These are phyloP conservation scores for Acanthaster planci DNA, from an alignment of 35 echinoderm and acorn worm genomes.

Conservation along the genomic window DNA sequence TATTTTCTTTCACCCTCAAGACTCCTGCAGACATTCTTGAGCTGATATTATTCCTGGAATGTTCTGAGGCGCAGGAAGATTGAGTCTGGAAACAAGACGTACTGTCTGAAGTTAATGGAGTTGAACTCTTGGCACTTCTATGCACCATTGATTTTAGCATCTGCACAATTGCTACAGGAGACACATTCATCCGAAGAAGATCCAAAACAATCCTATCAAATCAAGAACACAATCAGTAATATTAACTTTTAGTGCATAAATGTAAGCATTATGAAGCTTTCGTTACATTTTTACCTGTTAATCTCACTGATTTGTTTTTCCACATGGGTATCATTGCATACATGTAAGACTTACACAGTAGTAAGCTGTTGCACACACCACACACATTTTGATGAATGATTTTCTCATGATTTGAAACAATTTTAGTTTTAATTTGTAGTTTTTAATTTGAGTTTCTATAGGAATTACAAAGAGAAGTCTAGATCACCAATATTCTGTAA, in stretches of 20 bases:
- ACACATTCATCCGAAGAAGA: conserved; percentile 76
- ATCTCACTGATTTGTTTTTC: too few species aligned
- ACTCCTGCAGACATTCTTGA: neutral
- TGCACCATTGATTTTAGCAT: conserved; percentile 76
- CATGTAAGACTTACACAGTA: too few species aligned
- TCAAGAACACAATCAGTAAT: neutral
- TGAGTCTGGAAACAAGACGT: neutral
- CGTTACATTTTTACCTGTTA: too few species aligned
- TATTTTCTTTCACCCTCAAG: neutral
- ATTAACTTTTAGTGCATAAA: neutral
- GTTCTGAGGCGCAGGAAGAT: neutral
- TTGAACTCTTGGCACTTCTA: conserved; percentile 3
- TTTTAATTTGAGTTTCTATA: too few species aligned
- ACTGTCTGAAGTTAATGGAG: neutral
- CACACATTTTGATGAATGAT: too few species aligned
- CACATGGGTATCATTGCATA: too few species aligned
- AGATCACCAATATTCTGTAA: too few species aligned
- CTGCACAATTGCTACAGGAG: conserved; percentile 72
- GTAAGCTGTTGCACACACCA: too few species aligned
- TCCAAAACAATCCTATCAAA: conserved; percentile 68
- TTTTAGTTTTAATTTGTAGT: too few species aligned
- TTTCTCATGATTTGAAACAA: too few species aligned
- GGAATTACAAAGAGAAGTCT: too few species aligned
- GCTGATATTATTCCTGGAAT: neutral
- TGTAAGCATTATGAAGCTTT: too few species aligned